Conservation (phyloP, 2,888 invertebrate genomes). For the Luffia ferchaultella region DNA sequence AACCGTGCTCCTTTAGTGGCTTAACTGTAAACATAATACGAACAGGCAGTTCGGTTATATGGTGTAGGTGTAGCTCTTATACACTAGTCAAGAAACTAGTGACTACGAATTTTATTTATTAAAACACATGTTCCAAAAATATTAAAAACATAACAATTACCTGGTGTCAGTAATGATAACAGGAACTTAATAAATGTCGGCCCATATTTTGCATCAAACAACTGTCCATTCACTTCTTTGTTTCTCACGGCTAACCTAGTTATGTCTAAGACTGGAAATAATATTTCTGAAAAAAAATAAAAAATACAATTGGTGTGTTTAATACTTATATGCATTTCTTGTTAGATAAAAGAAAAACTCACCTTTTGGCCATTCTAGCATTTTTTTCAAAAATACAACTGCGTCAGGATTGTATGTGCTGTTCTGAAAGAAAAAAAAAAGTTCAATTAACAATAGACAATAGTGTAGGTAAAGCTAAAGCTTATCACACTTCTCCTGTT, state of each 20-base stretch:
- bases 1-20: too few species aligned
- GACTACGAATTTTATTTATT: too few species aligned
- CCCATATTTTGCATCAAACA: slow-evolving; percentile 47
- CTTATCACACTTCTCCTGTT: too few species aligned
- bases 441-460: not conserved
- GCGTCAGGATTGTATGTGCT: slow-evolving; percentile 46
- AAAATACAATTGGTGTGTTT: too few species aligned
- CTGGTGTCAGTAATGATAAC: slow-evolving; percentile 39
- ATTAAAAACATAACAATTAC: too few species aligned
- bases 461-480: too few species aligned
- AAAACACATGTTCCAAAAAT: too few species aligned
- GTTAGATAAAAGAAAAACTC: slow-evolving; percentile 11
- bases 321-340: too few species aligned
- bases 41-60: too few species aligned
- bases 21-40: too few species aligned
- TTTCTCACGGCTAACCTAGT: slow-evolving; percentile 83
- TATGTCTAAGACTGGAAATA: slow-evolving; percentile 91
- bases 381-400: slow-evolving; percentile 63
- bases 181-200: slow-evolving; percentile 43
- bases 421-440: slow-evolving; percentile 36
- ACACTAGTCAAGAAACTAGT: too few species aligned
- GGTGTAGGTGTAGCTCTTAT: too few species aligned
- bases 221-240: slow-evolving; percentile 59
- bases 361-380: slow-evolving; percentile 80
- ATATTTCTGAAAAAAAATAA: slow-evolving; percentile 63